A percentile compares a stretch with the other conserved stretches of the same genome.
phyloP scores from a whole-genome alignment of 2,888 invertebrate genomes.

The Meandrusa payeni region DNA sequence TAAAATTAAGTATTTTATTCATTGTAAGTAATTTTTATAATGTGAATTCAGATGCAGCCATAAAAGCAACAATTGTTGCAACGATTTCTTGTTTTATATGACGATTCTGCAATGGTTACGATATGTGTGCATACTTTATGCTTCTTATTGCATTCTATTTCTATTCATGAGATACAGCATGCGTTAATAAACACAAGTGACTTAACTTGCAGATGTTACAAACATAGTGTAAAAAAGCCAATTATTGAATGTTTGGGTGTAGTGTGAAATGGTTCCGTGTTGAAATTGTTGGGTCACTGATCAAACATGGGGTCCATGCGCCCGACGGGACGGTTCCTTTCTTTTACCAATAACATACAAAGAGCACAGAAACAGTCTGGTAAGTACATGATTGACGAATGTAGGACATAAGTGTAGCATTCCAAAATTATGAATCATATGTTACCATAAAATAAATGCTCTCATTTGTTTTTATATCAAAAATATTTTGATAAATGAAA shows the following conservation, averaged over 20 bases:
- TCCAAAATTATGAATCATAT: slow-evolving; percentile 49
- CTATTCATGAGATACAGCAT: slow-evolving; percentile 44
- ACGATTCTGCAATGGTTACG: slow-evolving; percentile 31
- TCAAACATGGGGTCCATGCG: slow-evolving; percentile 82
- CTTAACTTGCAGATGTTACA: slow-evolving; percentile 52
- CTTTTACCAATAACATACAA: slow-evolving; percentile 82
- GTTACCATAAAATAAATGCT: slow-evolving; percentile 37
- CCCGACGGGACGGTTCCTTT: slow-evolving; percentile 81
- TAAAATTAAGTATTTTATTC: slow-evolving; percentile 22
- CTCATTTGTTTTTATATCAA: slow-evolving; percentile 36
- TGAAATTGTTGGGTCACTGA: slow-evolving; percentile 38
- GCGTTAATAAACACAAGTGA: slow-evolving; percentile 45
- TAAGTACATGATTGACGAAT: slow-evolving; percentile 39
- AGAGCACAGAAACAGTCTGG: slow-evolving; percentile 78
- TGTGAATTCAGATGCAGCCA: background rate
- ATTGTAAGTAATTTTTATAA: slow-evolving; percentile 23
- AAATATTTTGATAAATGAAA: background rate
- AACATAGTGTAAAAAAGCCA: slow-evolving; percentile 39
- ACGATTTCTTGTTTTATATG: slow-evolving; percentile 24
- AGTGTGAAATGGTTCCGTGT: slow-evolving; percentile 49
- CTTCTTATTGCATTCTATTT: slow-evolving; percentile 63
- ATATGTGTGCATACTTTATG: slow-evolving; percentile 39
- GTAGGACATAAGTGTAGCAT: slow-evolving; percentile 35
- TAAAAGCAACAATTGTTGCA: background rate
- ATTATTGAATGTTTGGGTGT: slow-evolving; percentile 23